Base-by-base conservation (phyloP, 2,113 vertebrate genomes). In the Oncorhynchus masou region DNA sequence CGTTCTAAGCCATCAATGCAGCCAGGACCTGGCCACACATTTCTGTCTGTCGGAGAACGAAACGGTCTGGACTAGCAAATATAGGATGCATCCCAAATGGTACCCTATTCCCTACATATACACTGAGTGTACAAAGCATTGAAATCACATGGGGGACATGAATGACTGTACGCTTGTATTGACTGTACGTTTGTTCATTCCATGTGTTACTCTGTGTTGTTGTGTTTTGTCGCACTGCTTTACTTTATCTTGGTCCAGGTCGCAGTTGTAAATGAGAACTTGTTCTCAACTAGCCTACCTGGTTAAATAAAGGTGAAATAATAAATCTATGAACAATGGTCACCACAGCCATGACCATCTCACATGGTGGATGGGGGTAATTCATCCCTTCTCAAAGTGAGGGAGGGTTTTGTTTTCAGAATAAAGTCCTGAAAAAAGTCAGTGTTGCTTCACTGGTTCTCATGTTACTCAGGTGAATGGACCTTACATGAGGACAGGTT, bases 391-490 rank as follows among this genome's bases (percentile, higher is more conserved):
- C 22, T 27, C 29, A 31, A 59, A 24, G 71, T 24, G 75, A 20
- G 20, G n/a, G 7, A 64, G 9, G 48, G 16, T 34, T 67, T 67
- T 77, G 64, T 74, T 84, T 74, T 79, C 71, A 64, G 62, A 73
- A 70, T 24, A 59, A 81, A 72, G 45, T 69, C 11, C 49, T 16
- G 49, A 15, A 51, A 39, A 84, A 73, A 83, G 68, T 81, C 76
- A 76, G 54, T n/a, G n/a, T 78, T 77, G 69, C 74, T 54, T 54
- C 49, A 45, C 39, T 78, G 74, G 27, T 57, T 77, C 68, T 85
- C 15, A 3, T 82, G 68, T 73, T 88, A 85, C 80, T 84, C 77
- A 34, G 70, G 74, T 75, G 76, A 87, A 83, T 72, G 72, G 68
- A 83, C 66, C 68, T 60, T 82, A 51, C 71, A 82, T 78, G 78